These are phyloP conservation scores for Encarsia formosa DNA, from an alignment of 2,888 invertebrate genomes.

Conservation along the genomic window DNA sequence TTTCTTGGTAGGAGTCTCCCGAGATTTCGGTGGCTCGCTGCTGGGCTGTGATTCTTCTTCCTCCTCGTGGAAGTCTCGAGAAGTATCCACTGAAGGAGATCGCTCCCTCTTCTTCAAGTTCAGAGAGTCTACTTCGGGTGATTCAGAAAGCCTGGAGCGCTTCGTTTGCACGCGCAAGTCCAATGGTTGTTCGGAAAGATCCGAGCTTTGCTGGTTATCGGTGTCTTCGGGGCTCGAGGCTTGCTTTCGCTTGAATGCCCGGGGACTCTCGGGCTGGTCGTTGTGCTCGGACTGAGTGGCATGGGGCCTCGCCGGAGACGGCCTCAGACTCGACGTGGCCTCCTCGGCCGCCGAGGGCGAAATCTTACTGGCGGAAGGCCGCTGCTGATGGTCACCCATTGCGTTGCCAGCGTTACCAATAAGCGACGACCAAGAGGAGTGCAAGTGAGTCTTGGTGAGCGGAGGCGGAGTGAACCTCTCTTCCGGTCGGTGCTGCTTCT, in stretches of 20 bases:
- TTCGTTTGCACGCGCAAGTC: constrained; percentile 44
- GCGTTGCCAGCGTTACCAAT: not conserved
- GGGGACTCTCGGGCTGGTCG: not conserved
- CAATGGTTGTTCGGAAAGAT: constrained; percentile 40
- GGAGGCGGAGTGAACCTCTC: constrained; percentile 7
- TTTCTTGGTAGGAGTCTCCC: too few relatives aligned
- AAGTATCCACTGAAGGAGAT: constrained; percentile 22
- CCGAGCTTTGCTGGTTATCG: not conserved
- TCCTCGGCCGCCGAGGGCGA: constrained; percentile 68
- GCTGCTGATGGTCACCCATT: constrained; percentile 20
- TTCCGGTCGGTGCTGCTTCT: constrained; percentile 33
- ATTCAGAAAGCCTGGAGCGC: constrained; percentile 27
- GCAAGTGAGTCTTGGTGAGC: not conserved
- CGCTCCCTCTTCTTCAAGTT: constrained; percentile 31
- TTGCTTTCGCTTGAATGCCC: not conserved
- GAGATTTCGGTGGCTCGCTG: not conserved
- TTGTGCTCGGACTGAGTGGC: constrained; percentile 3
- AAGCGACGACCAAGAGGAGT: too few relatives aligned
- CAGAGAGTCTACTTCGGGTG: not conserved
- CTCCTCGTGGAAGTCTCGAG: too few relatives aligned
- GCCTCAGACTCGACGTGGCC: constrained; percentile 59
- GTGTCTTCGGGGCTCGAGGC: not conserved
- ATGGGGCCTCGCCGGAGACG: constrained; percentile 64
- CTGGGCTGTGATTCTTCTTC: constrained; percentile 7
- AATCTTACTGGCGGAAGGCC: constrained; percentile 56